phyloP scores from a whole-genome alignment of 2,888 invertebrate species.

The Cephus pygmeus region DNA sequence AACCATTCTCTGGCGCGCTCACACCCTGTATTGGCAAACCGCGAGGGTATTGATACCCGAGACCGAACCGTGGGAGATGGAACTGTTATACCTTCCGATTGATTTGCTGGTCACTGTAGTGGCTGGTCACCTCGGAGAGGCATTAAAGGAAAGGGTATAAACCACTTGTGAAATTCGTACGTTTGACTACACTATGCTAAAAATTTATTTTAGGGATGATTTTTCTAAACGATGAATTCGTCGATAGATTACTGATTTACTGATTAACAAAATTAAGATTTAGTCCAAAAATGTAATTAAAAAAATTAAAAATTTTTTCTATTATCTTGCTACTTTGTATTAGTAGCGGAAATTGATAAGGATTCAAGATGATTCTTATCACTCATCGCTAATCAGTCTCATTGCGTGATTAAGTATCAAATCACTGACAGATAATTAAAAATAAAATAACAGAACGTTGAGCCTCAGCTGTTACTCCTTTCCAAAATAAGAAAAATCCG shows the following conservation, averaged over 20 bases:
- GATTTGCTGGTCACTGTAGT: background rate
- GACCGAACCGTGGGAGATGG: background rate
- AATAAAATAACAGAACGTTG: conserved; percentile 16
- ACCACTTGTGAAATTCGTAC: background rate
- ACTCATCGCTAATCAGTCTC: no score
- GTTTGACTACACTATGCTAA: background rate
- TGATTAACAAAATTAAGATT: background rate
- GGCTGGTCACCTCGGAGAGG: background rate
- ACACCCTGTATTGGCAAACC: background rate
- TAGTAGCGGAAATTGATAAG: background rate
- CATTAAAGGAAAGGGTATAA: background rate
- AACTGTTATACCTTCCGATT: background rate
- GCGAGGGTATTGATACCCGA: background rate
- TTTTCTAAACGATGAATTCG: no score
- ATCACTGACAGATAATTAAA: conserved; percentile 16
- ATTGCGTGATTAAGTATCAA: background rate
- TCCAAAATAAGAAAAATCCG: background rate
- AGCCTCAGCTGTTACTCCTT: conserved; percentile 2
- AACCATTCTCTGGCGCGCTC: background rate
- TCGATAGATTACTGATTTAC: background rate
- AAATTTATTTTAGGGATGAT: no score
- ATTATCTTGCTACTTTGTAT: background rate
- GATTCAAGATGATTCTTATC: no score
- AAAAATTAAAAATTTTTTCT: background rate
- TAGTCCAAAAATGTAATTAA: background rate